phyloP scores from a whole-genome alignment of 2,888 invertebrate genomes.

The Pandemis heparana region DNA sequence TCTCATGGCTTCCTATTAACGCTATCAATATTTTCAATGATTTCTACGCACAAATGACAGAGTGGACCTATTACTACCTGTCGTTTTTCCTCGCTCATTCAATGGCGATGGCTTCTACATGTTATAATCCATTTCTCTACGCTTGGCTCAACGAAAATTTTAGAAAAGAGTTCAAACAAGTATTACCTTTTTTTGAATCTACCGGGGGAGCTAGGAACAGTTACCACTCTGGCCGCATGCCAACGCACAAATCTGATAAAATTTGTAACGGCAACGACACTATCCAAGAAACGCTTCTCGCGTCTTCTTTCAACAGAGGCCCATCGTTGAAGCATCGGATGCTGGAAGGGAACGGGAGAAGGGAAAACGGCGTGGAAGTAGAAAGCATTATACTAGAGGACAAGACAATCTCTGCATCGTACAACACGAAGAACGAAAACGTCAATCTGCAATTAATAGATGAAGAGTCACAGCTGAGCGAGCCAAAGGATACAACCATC shows the following conservation, averaged over 20 bases:
- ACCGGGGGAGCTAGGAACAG: conserved; percentile 80
- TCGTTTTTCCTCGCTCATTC: conserved; percentile 97
- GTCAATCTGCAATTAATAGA: conserved; percentile 76
- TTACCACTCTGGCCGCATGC: conserved; percentile 78
- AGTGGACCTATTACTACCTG: conserved; percentile 93
- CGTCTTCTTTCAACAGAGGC: conserved; percentile 84
- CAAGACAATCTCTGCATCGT: conserved; percentile 69
- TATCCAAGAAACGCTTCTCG: conserved; percentile 88
- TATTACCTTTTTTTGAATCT: conserved; percentile 88
- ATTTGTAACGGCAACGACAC: conserved; percentile 92
- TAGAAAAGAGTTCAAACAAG: conserved; percentile 96
- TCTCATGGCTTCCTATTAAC: conserved; percentile 95
- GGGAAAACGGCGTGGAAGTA: conserved; percentile 84
- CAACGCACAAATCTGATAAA: conserved; percentile 86
- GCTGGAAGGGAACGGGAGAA: conserved; percentile 70
- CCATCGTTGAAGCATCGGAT: conserved; percentile 74
- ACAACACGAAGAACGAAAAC: conserved; percentile 71
- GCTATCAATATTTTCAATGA: conserved; percentile 91
- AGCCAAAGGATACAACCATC: conserved; percentile 63
- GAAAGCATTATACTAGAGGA: conserved; percentile 85
- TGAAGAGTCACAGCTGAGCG: conserved; percentile 74
- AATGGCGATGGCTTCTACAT: conserved; percentile 98
- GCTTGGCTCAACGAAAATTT: conserved; percentile 99
- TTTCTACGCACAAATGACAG: conserved; percentile 87
- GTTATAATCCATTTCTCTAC: conserved; percentile 98